These are phyloP conservation scores for Zeuzera pyrina DNA, from an alignment of 2,888 invertebrate genomes.

Conservation along the genomic window DNA sequence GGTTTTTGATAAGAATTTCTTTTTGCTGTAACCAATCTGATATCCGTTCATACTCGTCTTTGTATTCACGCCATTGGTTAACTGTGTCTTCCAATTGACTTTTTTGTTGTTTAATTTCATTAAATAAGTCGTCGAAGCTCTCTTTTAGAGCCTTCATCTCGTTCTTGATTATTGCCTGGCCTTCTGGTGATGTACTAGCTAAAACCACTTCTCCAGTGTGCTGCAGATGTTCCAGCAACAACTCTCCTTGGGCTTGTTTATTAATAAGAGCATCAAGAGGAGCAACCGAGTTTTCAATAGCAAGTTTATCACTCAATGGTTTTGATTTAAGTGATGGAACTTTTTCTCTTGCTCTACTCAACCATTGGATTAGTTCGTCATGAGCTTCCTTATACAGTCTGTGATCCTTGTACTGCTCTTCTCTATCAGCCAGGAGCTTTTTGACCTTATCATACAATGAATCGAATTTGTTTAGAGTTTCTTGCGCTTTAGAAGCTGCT, in stretches of 20 bases:
- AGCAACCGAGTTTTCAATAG: conserved; percentile 90
- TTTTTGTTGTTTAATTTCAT: conserved; percentile 89
- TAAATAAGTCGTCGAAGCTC: conserved; percentile 87
- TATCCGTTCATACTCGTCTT: conserved; percentile 92
- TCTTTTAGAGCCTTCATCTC: conserved; percentile 90
- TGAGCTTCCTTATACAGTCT: conserved; percentile 92
- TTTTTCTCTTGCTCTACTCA: conserved; percentile 89
- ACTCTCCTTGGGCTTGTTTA: conserved; percentile 92
- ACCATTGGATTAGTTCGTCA: conserved; percentile 91
- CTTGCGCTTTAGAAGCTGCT: conserved; percentile 87
- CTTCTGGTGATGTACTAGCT: conserved; percentile 85
- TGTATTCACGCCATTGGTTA: conserved; percentile 90
- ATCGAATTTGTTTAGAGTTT: conserved; percentile 88
- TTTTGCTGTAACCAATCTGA: conserved; percentile 95
- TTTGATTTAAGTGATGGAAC: conserved; percentile 90
- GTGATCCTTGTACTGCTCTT: conserved; percentile 91
- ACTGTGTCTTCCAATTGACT: conserved; percentile 86
- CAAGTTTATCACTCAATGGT: conserved; percentile 87
- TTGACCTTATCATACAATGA: conserved; percentile 83
- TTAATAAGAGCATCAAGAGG: conserved; percentile 90
- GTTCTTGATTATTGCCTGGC: conserved; percentile 85
- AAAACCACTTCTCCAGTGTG: conserved; percentile 91
- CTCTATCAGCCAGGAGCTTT: conserved; percentile 82
- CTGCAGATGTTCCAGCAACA: conserved; percentile 88
- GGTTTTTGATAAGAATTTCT: conserved; percentile 91